Base-by-base conservation (phyloP, 1,140 invertebrate species). In the Drosophila miranda region DNA sequence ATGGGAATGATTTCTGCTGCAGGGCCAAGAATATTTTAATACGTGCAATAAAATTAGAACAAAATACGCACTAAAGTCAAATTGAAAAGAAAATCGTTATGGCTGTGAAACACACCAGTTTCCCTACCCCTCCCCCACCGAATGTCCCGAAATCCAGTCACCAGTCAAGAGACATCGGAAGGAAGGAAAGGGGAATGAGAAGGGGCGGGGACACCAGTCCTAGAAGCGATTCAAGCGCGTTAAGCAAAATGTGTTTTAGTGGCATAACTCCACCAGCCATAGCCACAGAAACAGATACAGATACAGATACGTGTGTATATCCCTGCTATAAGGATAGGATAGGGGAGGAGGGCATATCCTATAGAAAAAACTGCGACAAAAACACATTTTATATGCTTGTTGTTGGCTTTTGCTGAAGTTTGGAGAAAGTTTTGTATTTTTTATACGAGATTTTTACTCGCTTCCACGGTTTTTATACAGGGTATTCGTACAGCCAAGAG, bases 31-130 rank as follows among this genome's bases (percentile, higher is more conserved):
- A 63, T 67, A 74, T 77, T 77, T 87, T 87, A 82, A 87, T 82
- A 87, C 64, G 54, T 52, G 82, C 82, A 69, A 87, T 87, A 87
- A 87, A 87, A 87, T 87, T 87, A 87, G 75, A 87, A 78, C 70
- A 87, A 87, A 87, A 87, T 87, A 87, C 82, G 78, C 82, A 87
- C 66, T 87, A 87, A 87, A 87, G 80, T 75, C 78, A 87, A 87
- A 87, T 87, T 87, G 82, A 88, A 87, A 87, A 88, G 82, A 87
- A 87, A 87, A 87, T 88, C 78, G 82, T 88, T 86, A 86, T 87
- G 82, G 82, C 68, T 86, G 78, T 60, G 58, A 73, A 74, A 73
- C 72, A 76, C 78, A 86, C 73, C 74, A 42, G 61, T 34, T 1
- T 11, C 34, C 28, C 28, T 30, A 9, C 30, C 30, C 3, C 9